Base-by-base conservation (phyloP, 2,888 invertebrate genomes). In the Cordylochernes scorpioides region DNA sequence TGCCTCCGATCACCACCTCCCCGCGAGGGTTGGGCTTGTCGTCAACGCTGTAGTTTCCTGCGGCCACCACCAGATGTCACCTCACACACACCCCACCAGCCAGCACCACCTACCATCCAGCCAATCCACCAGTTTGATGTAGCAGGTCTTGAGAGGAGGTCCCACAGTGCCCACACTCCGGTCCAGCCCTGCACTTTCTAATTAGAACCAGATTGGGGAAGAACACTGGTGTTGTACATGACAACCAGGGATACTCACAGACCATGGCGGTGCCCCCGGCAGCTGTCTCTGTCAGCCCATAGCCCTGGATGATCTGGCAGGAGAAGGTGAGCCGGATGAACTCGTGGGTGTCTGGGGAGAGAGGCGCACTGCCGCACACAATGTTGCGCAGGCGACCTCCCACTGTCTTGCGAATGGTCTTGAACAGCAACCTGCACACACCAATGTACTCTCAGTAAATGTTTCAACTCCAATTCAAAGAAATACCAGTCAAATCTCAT, bases 251-350 rank as follows among this genome's bases (percentile, higher is more conserved):
- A n/a, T n/a, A n/a, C 40, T 18, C 43, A 34, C 28, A 17, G 30
- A 44, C 44, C 46, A 44, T 47, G 15, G 54, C 40, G 5, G 54
- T 49, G 27, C 86, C 88, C 46, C 77, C 78, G 1, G 88, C 86
- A 42, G 78, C 74, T 14, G 91, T 86, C 63, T 97, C 94, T 0
- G 94, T 97, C 34, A 94, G 65, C 2, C 94, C 94, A 57, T 94
- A 94, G 30, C 91, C 94, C 49, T 82, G 80, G 35, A 75, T 67
- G 24, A 97, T 68, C 35, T 71, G 71, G 38, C 75, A 69, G 53
- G 86, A 86, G 39, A 94, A 63, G 49, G 86, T 86, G 35, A 75
- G 66, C 53, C 74, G 71, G 45, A 82, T 73, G 59, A 88, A 86
- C 49, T 73, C 67, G 53, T 94, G 91, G 8, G 91, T 91, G 51